Evolutionary conservation across 1,140 invertebrate species (phyloP), one percentile per base, ranked within the genome.

Genomic region (Drosophila ironensis): DNA sequence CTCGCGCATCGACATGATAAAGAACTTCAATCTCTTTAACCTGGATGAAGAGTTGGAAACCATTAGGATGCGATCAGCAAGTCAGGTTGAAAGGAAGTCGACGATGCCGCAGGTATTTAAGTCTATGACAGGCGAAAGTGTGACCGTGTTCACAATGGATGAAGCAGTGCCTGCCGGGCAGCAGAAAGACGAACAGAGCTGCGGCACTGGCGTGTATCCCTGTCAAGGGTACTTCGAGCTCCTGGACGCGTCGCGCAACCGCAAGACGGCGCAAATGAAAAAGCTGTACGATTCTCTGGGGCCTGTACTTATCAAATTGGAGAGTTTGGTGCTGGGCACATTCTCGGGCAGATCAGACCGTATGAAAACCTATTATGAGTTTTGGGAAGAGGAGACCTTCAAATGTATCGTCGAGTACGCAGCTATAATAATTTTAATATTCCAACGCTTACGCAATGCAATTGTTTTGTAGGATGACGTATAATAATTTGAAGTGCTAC

Each of bases 221-320:
- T 92, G 91, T 41, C 91, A 92, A 69, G 90, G 54, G 0, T 90
- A 87, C 19, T 78, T 89, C 25, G 76, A 86, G 16, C 41, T 64
- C 0, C 91, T 97, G 38, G 93, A 94, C 56, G 90, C 90, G n/a
- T 92, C 93, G 35, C 92, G 96, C 2, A 92, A 92, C 2, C 93
- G 94, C 64, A 92, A 94, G 37, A 90, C 95, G 8, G 92, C 92
- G 1, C 87, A 91, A 4, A 92, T 97, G 88, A 91, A 93, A 1
- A 92, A 93, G 22, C 92, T 94, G 2, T 97, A 97, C 75, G 92
- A 94, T 28, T 93, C 93, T 1, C 92, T 95, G 17, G 93, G 94
- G 0, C 95, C 95, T 0, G 92, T 96, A 35, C 88, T 98, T 1
- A 94, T 94, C 44, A 97, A 97, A 90, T 89, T 97, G 61, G 96